Base-by-base conservation (phyloP, 2,113 vertebrate species). In the Zeus faber region DNA sequence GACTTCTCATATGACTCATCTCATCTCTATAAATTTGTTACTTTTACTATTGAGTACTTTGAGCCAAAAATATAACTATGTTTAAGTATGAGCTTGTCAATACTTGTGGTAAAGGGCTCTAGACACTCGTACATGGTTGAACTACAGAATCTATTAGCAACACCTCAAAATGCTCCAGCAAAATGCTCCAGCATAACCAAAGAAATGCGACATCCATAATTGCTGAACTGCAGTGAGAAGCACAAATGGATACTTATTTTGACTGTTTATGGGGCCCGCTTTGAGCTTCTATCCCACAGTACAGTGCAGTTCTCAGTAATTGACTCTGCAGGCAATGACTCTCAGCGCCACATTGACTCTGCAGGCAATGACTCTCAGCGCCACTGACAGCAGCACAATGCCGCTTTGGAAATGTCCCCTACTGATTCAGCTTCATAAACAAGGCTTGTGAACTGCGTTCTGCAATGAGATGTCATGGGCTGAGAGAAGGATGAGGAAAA, bases 281-380 rank as follows among this genome's bases (percentile, higher is more conserved):
- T 68, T 48, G 47, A 62, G 25, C 39, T 54, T 11, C n/a, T 62
- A 46, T 67, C 43, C 35, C 35, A 61, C 37, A 47, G 57, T 54
- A 66, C 37, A 58, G 21, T 26, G 23, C 17, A 26, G 43, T 48
- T 9, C 17, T 43, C 45, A 43, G 47, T 65, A 72, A 68, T 21
- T 58, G 62, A 47, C 59, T 41, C 29, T 31, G 24, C 35, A 27
- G 48, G 11, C 21, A 3, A 33, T n/a, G n/a, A n/a, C 41, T 56
- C 49, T 35, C n/a, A 2, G 44, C 11, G n/a, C n/a, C n/a, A n/a
- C n/a, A n/a, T n/a, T n/a, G n/a, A n/a, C n/a, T n/a, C n/a, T n/a
- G n/a, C 33, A 13, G 21, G 11, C 2, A 17, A 27, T 41, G 29
- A 59, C 22, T 17, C 27, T 31, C n/a, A n/a, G 37, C 27, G 16